Conservation (phyloP, 2,797 vertebrate genomes). For the Darevskia mixta region DNA sequence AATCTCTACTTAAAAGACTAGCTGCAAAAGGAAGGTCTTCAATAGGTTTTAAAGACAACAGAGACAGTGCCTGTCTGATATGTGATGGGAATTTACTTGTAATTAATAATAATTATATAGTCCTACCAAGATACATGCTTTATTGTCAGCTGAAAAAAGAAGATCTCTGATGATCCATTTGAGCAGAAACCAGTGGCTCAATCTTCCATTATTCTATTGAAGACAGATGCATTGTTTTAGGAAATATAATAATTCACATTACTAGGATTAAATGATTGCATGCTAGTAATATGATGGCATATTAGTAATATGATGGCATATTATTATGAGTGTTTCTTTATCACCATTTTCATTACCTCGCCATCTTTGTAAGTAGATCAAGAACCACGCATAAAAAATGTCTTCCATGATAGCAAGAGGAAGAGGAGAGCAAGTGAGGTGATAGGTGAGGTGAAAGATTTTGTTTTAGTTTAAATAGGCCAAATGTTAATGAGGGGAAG, state of each 20-base stretch:
- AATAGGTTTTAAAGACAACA: no score
- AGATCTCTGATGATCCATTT: constrained; percentile 27
- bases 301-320: background rate
- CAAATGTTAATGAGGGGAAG: background rate
- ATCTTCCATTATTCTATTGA: background rate
- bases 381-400: background rate
- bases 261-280: background rate
- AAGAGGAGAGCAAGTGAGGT: background rate
- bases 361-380: background rate
- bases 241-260: background rate
- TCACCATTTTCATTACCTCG: background rate
- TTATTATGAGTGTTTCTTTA: background rate
- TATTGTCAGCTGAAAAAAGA: constrained; percentile 9
- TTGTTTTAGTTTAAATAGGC: background rate
- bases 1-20: no score
- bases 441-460: background rate
- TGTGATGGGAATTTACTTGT: background rate
- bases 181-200: background rate
- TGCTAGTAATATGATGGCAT: background rate
- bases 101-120: background rate
- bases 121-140: background rate
- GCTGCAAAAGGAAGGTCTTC: no score
- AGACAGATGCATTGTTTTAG: background rate
- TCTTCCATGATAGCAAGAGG: background rate
- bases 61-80: no score